A percentile compares a stretch with the other conserved stretches of the same genome.
Evolutionary conservation across 2,888 invertebrate genomes (phyloP).

Genomic region (Piscicola geometra): DNA sequence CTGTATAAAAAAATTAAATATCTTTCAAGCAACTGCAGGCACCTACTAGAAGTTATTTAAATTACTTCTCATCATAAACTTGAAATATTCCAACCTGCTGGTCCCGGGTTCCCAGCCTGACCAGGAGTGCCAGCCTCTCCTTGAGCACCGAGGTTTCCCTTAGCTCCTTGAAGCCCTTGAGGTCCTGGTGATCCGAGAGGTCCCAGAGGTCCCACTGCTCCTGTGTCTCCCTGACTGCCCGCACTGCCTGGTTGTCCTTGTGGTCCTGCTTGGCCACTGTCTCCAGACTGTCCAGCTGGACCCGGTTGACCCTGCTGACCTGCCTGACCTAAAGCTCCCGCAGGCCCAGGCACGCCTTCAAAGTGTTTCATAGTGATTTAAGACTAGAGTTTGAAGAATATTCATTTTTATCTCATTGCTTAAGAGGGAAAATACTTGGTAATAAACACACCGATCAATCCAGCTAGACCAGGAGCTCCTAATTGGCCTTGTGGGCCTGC

Average conservation of each 20-base stretch:
- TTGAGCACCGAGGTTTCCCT: constrained; percentile 35
- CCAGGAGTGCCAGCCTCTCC: constrained; percentile 35
- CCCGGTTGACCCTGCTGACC: constrained; percentile 39
- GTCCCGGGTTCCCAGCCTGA: constrained; percentile 37
- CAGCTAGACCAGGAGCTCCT: constrained; percentile 39
- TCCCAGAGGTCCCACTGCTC: constrained; percentile 34
- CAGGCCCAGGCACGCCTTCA: constrained; percentile 34
- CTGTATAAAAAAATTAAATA: no score
- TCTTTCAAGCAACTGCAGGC: no score
- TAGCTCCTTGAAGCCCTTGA: constrained; percentile 33
- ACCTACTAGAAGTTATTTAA: neutral
- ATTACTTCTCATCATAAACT: no score
- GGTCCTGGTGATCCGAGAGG: constrained; percentile 8
- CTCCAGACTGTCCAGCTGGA: constrained; percentile 28
- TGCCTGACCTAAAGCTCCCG: constrained; percentile 31
- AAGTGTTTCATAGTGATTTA: neutral
- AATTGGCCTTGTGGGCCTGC: constrained; percentile 34
- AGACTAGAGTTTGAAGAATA: no score
- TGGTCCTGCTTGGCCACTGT: constrained; percentile 33
- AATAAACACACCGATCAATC: constrained; percentile 35
- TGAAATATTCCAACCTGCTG: no score
- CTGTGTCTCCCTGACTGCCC: constrained; percentile 30
- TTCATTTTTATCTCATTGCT: neutral
- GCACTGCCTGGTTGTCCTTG: constrained; percentile 31
- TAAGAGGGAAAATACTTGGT: constrained; percentile 29